Conservation (phyloP, 92 coral and sea anemone genomes). For the Heteractis magnifica region DNA sequence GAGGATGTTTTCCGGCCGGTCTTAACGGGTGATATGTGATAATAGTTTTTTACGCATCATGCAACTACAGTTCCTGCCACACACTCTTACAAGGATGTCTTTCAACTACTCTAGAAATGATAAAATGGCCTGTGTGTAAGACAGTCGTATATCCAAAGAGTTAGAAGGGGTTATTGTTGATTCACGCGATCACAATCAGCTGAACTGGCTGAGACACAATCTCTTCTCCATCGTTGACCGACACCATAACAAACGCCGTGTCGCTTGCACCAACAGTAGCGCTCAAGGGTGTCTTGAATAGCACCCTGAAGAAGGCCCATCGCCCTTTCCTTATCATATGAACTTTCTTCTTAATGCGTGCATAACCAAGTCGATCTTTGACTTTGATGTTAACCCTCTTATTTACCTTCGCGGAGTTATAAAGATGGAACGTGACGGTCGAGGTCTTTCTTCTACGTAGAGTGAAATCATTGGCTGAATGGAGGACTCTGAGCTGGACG, state of each 20-base stretch:
- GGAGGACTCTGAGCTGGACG: slow-evolving; percentile 55
- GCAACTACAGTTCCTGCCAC: too few relatives aligned
- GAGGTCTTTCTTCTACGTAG: slow-evolving; percentile 50
- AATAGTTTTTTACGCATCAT: too few relatives aligned
- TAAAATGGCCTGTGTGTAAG: too few relatives aligned
- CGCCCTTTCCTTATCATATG: background rate
- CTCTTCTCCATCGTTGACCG: slow-evolving; percentile 11
- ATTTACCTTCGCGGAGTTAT: slow-evolving; percentile 24
- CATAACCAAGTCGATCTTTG: slow-evolving; percentile 27
- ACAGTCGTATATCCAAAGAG: too few relatives aligned
- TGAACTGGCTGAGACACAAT: slow-evolving; percentile 23
- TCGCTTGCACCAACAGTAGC: slow-evolving; percentile 21
- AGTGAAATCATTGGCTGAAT: slow-evolving; percentile 61
- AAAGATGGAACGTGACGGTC: slow-evolving; percentile 50
- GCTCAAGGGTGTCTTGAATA: slow-evolving; percentile 7
- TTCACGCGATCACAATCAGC: slow-evolving; percentile 22
- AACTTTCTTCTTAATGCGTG: background rate
- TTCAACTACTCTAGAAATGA: too few relatives aligned
- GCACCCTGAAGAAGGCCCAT: background rate
- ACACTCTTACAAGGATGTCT: too few relatives aligned
- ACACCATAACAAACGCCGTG: slow-evolving; percentile 23
- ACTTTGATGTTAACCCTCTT: background rate
- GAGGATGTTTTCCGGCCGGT: too few relatives aligned
- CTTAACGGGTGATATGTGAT: too few relatives aligned
- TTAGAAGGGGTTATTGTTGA: background rate